phyloP scores from a whole-genome alignment of 2,888 invertebrate genomes.

The Lithophane leautieri region DNA sequence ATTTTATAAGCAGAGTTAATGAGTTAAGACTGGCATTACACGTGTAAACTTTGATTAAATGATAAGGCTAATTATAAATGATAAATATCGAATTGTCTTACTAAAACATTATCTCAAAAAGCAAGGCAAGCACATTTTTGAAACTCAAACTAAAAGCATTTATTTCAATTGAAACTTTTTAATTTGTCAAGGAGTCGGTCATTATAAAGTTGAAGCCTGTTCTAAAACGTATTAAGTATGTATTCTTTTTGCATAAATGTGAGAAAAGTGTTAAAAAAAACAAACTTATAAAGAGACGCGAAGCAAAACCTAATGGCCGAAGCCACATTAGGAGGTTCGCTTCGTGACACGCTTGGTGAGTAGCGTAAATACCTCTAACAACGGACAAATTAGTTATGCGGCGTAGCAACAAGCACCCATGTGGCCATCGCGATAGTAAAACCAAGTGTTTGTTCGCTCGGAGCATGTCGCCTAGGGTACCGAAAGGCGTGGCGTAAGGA shows the following conservation, averaged over 20 bases:
- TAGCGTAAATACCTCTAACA: not conserved
- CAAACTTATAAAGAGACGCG: not conserved
- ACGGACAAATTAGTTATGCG: not conserved
- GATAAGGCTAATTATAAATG: slow-evolving; percentile 12
- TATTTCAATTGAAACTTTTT: not conserved
- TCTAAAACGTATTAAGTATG: not conserved
- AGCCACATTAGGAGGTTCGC: not conserved
- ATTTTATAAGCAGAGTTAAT: slow-evolving; percentile 35
- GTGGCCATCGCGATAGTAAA: not conserved
- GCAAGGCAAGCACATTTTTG: not conserved
- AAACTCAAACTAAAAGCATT: not conserved
- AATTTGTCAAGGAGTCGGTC: not conserved
- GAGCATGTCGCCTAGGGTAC: not conserved
- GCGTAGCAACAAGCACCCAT: not conserved
- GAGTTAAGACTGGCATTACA: slow-evolving; percentile 5
- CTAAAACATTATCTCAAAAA: not conserved
- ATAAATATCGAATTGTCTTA: not conserved
- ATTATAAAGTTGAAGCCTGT: not conserved
- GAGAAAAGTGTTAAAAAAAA: not conserved
- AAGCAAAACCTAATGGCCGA: not conserved
- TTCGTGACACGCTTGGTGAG: not conserved
- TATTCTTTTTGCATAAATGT: not conserved
- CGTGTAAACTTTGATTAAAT: slow-evolving; percentile 16
- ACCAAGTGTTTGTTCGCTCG: not conserved
- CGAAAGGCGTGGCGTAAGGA: not conserved